Conservation (phyloP, 1,140 invertebrate species). For the Neelides sp. region DNA sequence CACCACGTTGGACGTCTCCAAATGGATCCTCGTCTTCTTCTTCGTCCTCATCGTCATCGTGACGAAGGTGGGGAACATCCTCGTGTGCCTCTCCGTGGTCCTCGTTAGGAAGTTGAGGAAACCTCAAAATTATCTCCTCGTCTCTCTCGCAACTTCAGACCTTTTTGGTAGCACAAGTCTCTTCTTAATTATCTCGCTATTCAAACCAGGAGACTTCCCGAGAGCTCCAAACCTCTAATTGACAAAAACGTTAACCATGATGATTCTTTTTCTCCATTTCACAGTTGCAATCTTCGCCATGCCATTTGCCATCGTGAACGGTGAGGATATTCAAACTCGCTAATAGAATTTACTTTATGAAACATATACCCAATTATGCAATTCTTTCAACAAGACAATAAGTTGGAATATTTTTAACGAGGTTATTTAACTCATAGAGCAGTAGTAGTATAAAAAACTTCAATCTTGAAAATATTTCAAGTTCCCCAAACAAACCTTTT, state of each 20-base stretch:
- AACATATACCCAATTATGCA: no score
- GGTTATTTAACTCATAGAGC: no score
- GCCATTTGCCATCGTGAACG: conserved; percentile 52
- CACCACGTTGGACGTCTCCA: no score
- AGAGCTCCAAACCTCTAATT: background rate
- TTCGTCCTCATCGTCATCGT: conserved; percentile 61
- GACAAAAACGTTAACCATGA: background rate
- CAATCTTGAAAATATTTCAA: no score
- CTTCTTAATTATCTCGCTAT: background rate
- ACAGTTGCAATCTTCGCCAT: conserved; percentile 39
- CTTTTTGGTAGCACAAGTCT: conserved; percentile 39
- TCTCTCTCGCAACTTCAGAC: conserved; percentile 67
- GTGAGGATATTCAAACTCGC: no score
- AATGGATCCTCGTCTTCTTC: conserved; percentile 51
- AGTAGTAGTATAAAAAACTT: no score
- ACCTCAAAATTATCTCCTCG: conserved; percentile 63
- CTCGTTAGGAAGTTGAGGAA: conserved; percentile 61
- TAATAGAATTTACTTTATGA: no score
- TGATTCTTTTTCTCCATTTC: background rate
- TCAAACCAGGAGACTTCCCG: background rate
- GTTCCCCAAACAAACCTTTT: no score
- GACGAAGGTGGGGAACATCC: conserved; percentile 74
- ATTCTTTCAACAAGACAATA: no score
- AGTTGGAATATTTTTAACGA: no score
- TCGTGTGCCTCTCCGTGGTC: conserved; percentile 72